Evolutionary conservation across 2,113 vertebrate species (phyloP), one percentile per base, ranked within the genome.

Genomic region (Garra rufa): DNA sequence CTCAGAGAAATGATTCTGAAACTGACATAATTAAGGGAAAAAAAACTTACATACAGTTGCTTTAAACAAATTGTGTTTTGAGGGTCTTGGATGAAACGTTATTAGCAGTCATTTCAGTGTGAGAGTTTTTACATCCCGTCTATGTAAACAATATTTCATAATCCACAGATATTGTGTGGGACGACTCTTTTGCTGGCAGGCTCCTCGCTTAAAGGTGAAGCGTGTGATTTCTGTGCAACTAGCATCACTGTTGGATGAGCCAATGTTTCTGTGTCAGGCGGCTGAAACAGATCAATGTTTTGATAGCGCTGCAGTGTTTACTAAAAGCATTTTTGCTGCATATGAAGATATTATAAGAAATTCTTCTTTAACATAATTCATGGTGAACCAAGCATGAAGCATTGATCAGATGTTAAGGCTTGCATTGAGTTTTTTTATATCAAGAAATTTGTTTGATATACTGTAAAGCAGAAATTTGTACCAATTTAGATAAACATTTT

Each of bases 81-180:
- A 30, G 15, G 44, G 21, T 81, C 11, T 81, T 41, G 21, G 7
- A 59, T 59, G 55, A n/a, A n/a, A n/a, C n/a, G 30, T 55, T 17
- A 41, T 21, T 30, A 65, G 26, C 21, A 77, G 9, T 38, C 14
- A 57, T 44, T 46, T 24, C 41, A 46, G 41, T 44, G n/a, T 44
- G 11, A 8, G 41, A 14, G 70, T 46, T 73, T 44, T 21, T 44
- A 26, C 43, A 73, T 73, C 70, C 41, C 67, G 4, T 10, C 34
- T 73, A 44, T 73, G 70, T 44, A 26, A 73, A 73, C 41, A 44
- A 44, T 73, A 73, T 73, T 44, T 73, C 41, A 73, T 73, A 73
- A 73, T 24, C 41, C 69, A 44, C 69, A 26, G 41, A 71, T 71
- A 71, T 21, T 44, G 69, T 44, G 69, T 44, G 69, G 69, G 69